Evolutionary conservation across 2,797 vertebrate species (phyloP).

Genomic region (Aldrovandia affinis): DNA sequence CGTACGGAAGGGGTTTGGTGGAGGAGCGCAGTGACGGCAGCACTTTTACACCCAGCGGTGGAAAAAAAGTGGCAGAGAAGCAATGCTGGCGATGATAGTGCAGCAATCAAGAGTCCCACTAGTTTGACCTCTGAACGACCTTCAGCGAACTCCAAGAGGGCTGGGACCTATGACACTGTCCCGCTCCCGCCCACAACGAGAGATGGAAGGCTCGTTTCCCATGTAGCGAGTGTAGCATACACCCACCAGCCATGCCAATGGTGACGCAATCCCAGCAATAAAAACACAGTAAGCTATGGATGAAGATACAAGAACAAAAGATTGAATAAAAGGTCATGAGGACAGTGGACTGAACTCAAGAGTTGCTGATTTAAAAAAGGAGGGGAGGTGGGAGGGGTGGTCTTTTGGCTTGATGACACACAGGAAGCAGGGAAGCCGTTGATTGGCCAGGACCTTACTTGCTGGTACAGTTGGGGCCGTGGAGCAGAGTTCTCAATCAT

Average conservation of each 20-base stretch:
- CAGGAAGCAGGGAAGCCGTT: constrained; percentile 74
- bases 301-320: constrained; percentile 76
- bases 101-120: no score
- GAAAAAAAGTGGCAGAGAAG: background rate
- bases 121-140: no score
- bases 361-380: constrained; percentile 33
- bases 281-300: constrained; percentile 77
- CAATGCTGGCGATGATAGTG: background rate
- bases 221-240: constrained; percentile 60
- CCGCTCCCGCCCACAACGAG: background rate
- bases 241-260: constrained; percentile 80
- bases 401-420: constrained; percentile 64
- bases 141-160: background rate
- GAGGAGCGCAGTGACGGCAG: background rate
- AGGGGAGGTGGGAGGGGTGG: constrained; percentile 50
- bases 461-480: constrained; percentile 98
- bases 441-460: constrained; percentile 93
- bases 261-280: constrained; percentile 71
- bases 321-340: constrained; percentile 72
- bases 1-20: background rate
- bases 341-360: constrained; percentile 76
- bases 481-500: constrained; percentile 99
- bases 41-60: background rate
- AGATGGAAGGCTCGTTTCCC: constrained; percentile 32
- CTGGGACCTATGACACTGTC: background rate